These are phyloP conservation scores for Myotis davidii DNA, from an alignment of 2,113 vertebrate species.

Conservation along the genomic window DNA sequence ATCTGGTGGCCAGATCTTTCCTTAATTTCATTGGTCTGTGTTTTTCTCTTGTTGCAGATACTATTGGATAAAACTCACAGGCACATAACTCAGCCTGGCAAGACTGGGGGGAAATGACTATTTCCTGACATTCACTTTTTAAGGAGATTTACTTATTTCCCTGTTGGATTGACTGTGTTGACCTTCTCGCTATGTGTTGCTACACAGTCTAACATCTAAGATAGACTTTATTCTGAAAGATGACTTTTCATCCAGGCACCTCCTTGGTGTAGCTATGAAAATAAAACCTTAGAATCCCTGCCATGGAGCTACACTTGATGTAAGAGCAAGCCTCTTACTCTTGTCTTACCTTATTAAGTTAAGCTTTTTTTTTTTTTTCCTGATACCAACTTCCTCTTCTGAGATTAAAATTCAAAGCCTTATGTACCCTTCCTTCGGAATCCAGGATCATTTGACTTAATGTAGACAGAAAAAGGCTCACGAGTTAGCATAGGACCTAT, in stretches of 20 bases:
- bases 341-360: not conserved
- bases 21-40: constrained; percentile 39
- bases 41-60: constrained; percentile 39
- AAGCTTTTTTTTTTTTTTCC: not conserved
- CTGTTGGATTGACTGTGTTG: not conserved
- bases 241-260: not conserved
- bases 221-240: constrained; percentile 34
- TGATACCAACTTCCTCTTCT: not conserved
- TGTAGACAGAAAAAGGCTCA: not conserved
- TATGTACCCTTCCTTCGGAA: not conserved
- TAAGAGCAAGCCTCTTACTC: not conserved
- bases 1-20: constrained; percentile 46
- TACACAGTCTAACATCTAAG: not conserved
- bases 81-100: constrained; percentile 27
- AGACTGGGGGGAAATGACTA: not conserved
- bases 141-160: not conserved
- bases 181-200: not conserved
- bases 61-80: not conserved
- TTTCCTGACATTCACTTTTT: constrained; percentile 23
- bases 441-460: not conserved
- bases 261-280: not conserved
- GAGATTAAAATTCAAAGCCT: not conserved
- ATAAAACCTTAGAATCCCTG: not conserved
- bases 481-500: not conserved
- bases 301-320: not conserved